Conservation (phyloP, 2,888 invertebrate genomes). For the Ornithoptera alexandrae region DNA sequence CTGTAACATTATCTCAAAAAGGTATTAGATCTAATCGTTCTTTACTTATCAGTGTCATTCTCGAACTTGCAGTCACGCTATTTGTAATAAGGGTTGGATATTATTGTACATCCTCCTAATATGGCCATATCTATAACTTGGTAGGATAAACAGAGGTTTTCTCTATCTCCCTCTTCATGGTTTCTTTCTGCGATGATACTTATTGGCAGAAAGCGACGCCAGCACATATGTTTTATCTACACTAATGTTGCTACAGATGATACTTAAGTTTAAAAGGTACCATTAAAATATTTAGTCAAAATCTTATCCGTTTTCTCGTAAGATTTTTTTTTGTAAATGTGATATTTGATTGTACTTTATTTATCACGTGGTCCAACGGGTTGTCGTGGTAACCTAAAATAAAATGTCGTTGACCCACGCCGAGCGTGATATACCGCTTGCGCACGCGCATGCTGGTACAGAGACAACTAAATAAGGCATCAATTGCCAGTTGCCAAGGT, state of each 20-base stretch:
- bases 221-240: too few relatives aligned
- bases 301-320: neutral
- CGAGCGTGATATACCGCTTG: slow-evolving; percentile 24
- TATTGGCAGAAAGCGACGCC: too few relatives aligned
- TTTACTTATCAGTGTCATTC: too few relatives aligned
- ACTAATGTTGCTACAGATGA: neutral
- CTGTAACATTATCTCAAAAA: too few relatives aligned
- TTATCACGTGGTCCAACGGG: slow-evolving; percentile 11
- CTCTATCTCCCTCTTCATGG: too few relatives aligned
- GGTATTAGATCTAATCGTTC: too few relatives aligned
- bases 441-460: slow-evolving; percentile 47
- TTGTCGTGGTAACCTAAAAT: slow-evolving; percentile 43
- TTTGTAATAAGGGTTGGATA: too few relatives aligned
- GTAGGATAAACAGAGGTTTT: too few relatives aligned
- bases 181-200: too few relatives aligned
- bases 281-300: neutral
- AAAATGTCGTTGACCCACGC: slow-evolving; percentile 52
- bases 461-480: slow-evolving; percentile 56
- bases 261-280: neutral
- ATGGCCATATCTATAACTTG: too few relatives aligned
- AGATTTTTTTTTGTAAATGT: neutral
- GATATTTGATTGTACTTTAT: neutral
- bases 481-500: slow-evolving; percentile 43
- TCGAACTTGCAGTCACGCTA: too few relatives aligned
- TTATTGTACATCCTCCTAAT: too few relatives aligned